These are phyloP conservation scores for Montipora foliosa DNA, from an alignment of 64 coral and sea anemone species.

Conservation along the genomic window DNA sequence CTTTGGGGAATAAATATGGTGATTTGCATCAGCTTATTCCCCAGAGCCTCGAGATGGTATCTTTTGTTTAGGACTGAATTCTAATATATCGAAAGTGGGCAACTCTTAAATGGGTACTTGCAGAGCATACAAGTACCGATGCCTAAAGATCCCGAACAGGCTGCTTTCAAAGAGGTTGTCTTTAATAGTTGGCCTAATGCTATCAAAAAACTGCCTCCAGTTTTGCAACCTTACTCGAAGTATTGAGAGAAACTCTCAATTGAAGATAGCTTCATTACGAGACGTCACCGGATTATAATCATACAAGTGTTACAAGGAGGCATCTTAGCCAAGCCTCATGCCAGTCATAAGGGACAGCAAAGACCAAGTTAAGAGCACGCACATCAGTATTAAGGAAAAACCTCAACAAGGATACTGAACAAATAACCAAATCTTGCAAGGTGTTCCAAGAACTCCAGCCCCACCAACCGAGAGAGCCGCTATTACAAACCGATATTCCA, in stretches of 20 bases:
- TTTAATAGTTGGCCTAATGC: conserved; percentile 51
- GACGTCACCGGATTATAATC: conserved; percentile 20
- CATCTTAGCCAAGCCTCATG: conserved; percentile 45
- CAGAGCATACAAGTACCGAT: conserved; percentile 6
- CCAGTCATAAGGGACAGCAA: conserved; percentile 11
- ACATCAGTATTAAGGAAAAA: too few species aligned
- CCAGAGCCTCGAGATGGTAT: too few species aligned
- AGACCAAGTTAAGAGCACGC: too few species aligned
- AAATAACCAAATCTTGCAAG: too few species aligned
- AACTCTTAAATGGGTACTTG: conserved; percentile 27
- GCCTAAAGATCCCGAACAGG: background rate
- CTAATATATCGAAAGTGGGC: too few species aligned
- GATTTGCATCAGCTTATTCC: too few species aligned
- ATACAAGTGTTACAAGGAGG: conserved; percentile 25
- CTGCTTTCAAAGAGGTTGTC: conserved; percentile 35
- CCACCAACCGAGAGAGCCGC: conserved; percentile 10
- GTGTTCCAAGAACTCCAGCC: conserved; percentile 51
- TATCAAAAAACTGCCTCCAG: conserved; percentile 18
- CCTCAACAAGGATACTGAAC: too few species aligned
- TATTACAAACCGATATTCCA: conserved; percentile 55
- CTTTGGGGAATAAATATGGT: too few species aligned
- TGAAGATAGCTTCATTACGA: conserved; percentile 29
- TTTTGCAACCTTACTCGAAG: conserved; percentile 50
- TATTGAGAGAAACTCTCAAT: conserved; percentile 57
- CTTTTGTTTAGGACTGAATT: too few species aligned